A percentile compares a stretch with the other conserved stretches of the same genome.
These are phyloP conservation scores for Abrostola triplasia DNA, from an alignment of 2,888 invertebrate genomes.

Conservation along the genomic window DNA sequence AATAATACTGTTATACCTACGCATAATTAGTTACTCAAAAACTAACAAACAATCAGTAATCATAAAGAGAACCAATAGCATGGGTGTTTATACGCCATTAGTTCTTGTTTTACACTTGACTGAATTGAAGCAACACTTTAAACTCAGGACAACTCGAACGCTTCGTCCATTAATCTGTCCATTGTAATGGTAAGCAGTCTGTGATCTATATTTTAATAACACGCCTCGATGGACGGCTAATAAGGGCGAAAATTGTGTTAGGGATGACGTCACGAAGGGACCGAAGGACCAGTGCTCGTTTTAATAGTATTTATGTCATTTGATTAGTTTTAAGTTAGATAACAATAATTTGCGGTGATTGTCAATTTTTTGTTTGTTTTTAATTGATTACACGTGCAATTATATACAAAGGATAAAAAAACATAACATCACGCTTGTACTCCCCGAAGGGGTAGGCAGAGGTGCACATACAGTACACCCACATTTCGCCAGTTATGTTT, in stretches of 20 bases:
- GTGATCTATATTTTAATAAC: constrained; percentile 85
- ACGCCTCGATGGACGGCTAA: constrained; percentile 76
- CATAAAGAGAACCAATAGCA: constrained; percentile 16
- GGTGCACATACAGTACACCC: too few relatives aligned
- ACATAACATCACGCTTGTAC: too few relatives aligned
- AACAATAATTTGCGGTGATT: too few relatives aligned
- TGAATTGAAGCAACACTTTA: constrained; percentile 46
- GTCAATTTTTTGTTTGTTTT: too few relatives aligned
- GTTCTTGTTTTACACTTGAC: constrained; percentile 35
- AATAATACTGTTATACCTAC: too few relatives aligned
- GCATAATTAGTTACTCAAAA: too few relatives aligned
- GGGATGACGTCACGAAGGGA: constrained; percentile 46
- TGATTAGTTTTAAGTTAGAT: background rate
- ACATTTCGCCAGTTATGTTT: too few relatives aligned
- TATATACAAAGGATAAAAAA: too few relatives aligned
- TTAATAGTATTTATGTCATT: constrained; percentile 21
- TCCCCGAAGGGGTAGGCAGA: too few relatives aligned
- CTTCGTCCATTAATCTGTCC: constrained; percentile 65
- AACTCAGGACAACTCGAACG: constrained; percentile 34
- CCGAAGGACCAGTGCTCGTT: constrained; percentile 14
- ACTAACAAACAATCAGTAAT: background rate
- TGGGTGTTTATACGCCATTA: constrained; percentile 41
- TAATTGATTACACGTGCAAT: too few relatives aligned
- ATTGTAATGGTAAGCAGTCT: constrained; percentile 76
- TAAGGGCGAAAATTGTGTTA: constrained; percentile 79